phyloP scores from a whole-genome alignment of 2,113 vertebrate species.

The Microcebus tavaratra region DNA sequence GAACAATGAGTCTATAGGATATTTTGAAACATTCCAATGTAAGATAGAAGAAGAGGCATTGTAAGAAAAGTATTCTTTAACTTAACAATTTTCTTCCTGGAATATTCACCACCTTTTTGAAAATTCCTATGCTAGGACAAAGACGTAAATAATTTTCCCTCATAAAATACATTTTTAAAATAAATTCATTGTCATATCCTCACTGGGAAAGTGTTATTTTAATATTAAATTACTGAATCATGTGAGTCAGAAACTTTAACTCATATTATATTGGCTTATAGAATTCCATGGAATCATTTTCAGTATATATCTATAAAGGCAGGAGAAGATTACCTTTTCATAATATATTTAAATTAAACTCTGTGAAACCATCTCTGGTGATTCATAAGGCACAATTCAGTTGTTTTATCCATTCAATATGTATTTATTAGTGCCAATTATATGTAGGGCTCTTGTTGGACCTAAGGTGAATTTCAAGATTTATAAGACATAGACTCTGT shows the following conservation, averaged over 20 bases:
- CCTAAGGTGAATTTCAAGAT: neutral
- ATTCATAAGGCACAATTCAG: neutral
- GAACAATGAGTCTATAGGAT: neutral
- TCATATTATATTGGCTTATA: conserved; percentile 18
- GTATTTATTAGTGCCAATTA: neutral
- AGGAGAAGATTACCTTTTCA: neutral
- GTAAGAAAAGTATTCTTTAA: conserved; percentile 10
- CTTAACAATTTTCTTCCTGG: conserved; percentile 24
- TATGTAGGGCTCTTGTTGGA: neutral
- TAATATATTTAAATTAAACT: neutral
- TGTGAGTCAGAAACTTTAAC: conserved; percentile 51
- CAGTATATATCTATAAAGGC: neutral
- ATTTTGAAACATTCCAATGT: neutral
- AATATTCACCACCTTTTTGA: neutral
- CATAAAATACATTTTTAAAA: conserved; percentile 32
- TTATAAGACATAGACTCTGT: neutral
- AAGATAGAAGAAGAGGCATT: neutral
- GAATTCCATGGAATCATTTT: neutral
- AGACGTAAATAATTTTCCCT: neutral
- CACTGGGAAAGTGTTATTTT: neutral
- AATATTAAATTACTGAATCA: conserved; percentile 56
- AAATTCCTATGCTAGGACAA: neutral
- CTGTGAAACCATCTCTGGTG: neutral
- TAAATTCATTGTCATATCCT: conserved; percentile 10
- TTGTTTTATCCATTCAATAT: neutral